Evolutionary conservation across 2,113 vertebrate species (phyloP).

Genomic region (crab-eating macaque (Macaca fascicularis)): DNA sequence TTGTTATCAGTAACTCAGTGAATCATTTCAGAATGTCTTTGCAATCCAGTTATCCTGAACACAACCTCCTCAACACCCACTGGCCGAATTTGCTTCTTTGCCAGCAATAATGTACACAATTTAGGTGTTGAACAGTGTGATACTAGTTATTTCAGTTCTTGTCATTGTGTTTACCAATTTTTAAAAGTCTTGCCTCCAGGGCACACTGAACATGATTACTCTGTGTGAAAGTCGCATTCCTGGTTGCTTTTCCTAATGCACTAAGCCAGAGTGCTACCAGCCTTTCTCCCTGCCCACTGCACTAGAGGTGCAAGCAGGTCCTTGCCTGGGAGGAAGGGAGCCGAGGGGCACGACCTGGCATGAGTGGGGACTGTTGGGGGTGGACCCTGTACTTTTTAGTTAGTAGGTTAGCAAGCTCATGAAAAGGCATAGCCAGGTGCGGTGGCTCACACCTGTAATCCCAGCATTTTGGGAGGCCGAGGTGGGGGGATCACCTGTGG

Average conservation of each 20-base stretch:
- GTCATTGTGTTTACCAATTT: slow-evolving; percentile 36
- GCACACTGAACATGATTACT: background rate
- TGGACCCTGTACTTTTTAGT: background rate
- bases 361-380: fast-evolving
- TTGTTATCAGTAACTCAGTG: slow-evolving; percentile 41
- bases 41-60: slow-evolving; percentile 33
- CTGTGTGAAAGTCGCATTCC: background rate
- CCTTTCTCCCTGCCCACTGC: background rate
- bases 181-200: slow-evolving; percentile 29
- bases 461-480: no score
- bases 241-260: background rate
- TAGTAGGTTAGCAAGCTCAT: background rate
- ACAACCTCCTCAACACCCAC: slow-evolving; percentile 58
- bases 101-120: slow-evolving; percentile 31
- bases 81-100: slow-evolving; percentile 48
- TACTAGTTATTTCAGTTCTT: slow-evolving; percentile 56
- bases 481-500: no score
- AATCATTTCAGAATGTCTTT: slow-evolving; percentile 61
- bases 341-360: fast-evolving
- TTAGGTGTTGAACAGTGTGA: slow-evolving; percentile 27
- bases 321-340: background rate
- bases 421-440: background rate
- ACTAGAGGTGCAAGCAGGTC: fast-evolving
- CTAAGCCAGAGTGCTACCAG: background rate
- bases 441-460: no score